Conservation (phyloP, 1,140 invertebrate species). For the Drosophila hydei region DNA sequence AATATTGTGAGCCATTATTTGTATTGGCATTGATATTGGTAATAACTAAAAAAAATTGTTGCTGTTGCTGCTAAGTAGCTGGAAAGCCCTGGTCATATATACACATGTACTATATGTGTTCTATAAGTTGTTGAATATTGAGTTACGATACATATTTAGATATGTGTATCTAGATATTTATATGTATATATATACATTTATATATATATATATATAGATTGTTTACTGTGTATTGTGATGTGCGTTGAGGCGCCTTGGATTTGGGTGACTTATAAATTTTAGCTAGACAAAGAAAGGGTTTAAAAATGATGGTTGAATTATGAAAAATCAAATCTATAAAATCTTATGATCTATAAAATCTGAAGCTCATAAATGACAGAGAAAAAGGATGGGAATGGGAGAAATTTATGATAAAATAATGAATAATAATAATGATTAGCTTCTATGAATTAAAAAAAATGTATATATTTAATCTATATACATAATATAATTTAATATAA, state of each 20-base stretch:
- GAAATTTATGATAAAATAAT: no score
- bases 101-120: conserved; percentile 12
- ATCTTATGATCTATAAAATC: no score
- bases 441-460: no score
- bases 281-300: neutral
- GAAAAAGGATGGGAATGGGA: no score
- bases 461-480: no score
- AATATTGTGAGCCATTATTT: conserved; percentile 60
- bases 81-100: conserved; percentile 48
- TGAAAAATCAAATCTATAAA: no score
- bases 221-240: neutral
- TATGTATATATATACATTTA: conserved; percentile 34
- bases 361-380: neutral
- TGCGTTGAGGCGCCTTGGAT: conserved; percentile 56
- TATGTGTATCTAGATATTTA: conserved; percentile 27
- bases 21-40: conserved; percentile 77
- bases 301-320: no score
- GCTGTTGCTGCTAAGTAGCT: conserved; percentile 45
- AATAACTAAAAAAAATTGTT: conserved; percentile 70
- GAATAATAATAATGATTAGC: no score
- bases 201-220: conserved; percentile 19
- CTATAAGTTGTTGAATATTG: conserved; percentile 34
- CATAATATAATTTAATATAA: no score
- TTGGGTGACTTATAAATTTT: conserved; percentile 16
- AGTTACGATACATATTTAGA: conserved; percentile 1